phyloP scores from a whole-genome alignment of 2,113 vertebrate genomes.

The Ramphastos sulfuratus region DNA sequence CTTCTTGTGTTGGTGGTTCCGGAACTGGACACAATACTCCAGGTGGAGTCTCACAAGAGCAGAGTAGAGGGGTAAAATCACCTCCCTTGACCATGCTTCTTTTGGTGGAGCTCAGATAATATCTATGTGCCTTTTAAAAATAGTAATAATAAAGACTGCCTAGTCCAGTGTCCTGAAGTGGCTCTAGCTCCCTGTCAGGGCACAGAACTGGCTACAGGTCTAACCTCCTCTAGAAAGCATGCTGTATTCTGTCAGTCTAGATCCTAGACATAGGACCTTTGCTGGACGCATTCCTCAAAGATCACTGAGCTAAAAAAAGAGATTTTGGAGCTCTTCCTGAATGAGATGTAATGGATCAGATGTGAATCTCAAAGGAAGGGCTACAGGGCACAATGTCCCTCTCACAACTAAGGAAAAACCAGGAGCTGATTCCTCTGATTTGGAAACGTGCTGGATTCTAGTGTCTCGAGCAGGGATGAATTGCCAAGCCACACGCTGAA shows the following conservation, averaged over 20 bases:
- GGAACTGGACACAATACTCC: too few species aligned
- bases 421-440: background rate
- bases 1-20: too few species aligned
- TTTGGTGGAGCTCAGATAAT: too few species aligned
- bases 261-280: background rate
- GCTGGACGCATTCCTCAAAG: background rate
- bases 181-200: background rate
- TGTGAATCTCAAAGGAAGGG: background rate
- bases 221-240: background rate
- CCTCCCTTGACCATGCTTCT: too few species aligned
- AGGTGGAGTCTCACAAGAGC: too few species aligned
- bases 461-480: background rate
- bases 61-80: too few species aligned
- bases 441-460: background rate
- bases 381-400: background rate
- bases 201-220: background rate
- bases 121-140: background rate
- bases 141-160: background rate
- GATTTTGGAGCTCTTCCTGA: background rate
- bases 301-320: rapidly evolving
- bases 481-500: background rate
- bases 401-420: background rate
- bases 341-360: background rate
- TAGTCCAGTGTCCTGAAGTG: background rate
- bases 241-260: rapidly evolving